Conservation (phyloP, 2,797 vertebrate species). For the Streptopelia turtur region DNA sequence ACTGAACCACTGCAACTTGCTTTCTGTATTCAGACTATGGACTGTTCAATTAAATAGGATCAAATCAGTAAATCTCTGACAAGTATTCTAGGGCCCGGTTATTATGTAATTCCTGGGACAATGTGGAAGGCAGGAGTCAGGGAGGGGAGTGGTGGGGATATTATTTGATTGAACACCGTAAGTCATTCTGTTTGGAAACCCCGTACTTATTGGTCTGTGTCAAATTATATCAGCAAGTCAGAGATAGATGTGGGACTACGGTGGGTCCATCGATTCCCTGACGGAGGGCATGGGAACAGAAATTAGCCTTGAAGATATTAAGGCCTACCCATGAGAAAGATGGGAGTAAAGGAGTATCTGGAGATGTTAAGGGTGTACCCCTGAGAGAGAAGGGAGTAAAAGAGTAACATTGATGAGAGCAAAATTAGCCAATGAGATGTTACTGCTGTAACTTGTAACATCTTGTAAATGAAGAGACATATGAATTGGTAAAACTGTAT, state of each 20-base stretch:
- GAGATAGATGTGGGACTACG: background rate
- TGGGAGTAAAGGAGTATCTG: too few relatives aligned
- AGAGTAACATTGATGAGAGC: too few relatives aligned
- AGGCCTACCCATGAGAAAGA: too few relatives aligned
- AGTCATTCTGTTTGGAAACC: conserved; percentile 9
- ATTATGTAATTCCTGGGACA: background rate
- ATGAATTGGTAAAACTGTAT: too few relatives aligned
- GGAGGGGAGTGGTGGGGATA: background rate
- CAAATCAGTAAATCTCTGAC: background rate
- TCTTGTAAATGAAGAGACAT: too few relatives aligned
- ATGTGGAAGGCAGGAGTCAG: background rate
- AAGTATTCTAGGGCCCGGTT: background rate
- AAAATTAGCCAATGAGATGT: too few relatives aligned
- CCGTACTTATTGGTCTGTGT: conserved; percentile 14
- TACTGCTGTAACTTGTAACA: too few relatives aligned
- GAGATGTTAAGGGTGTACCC: too few relatives aligned
- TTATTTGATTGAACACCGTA: background rate
- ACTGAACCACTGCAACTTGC: background rate
- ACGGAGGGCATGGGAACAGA: too few relatives aligned
- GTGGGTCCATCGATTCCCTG: too few relatives aligned
- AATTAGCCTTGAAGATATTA: too few relatives aligned
- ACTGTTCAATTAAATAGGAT: background rate
- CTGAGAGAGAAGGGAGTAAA: too few relatives aligned
- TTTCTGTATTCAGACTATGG: background rate
- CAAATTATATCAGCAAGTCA: conserved; percentile 23